Base-by-base conservation (phyloP, 2,113 vertebrate species). In the Tympanuchus pallidicinctus region DNA sequence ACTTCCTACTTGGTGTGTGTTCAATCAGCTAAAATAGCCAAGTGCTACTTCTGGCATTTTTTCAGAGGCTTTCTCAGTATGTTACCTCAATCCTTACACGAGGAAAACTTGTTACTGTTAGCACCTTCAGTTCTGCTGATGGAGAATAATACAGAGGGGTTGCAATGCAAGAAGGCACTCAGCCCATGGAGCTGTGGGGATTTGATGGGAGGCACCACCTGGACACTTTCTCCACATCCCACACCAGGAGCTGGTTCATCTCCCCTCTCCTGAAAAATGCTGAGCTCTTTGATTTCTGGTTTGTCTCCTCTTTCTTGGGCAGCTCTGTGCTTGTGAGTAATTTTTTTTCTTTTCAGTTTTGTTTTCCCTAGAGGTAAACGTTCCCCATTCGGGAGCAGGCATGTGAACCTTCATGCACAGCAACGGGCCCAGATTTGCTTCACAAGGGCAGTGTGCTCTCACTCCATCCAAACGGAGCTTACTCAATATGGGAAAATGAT, bases 231-330 rank as follows among this genome's bases (percentile, higher is more conserved):
- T 28, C 40, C 50, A 14, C 56, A 34, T 38, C 21, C 34, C 18
- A 21, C 36, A 22, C 48, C 6, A 12, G 47, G 28, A 70, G 28
- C 34, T 65, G 50, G 10, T 11, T 85, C n/a, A 40, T 52, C 30
- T 74, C 1, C 4, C 14, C 5, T 10, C 6, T 14, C 13, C 25
- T 16, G 59, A 63, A 48, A 82, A 3, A 16, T 1, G 0, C 42
- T 40, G 54, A 63, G 19, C 25, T 28, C 30, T 82, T 64, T 42
- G 8, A 7, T 36, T 81, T 80, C 21, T 65, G 32, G 15, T 52
- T 61, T 77, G 24, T 64, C 42, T 79, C 70, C 63, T 36, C 12
- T 93, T 59, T 70, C 25, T 21, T 13, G 22, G 50, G 14, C 11
- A 76, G 22, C 22, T 72, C 30, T 36, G n/a, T 45, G 24, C 38